Evolutionary conservation across 1,140 invertebrate genomes (phyloP), one percentile per base, ranked within the genome.

Genomic region (Apis dorsata): DNA sequence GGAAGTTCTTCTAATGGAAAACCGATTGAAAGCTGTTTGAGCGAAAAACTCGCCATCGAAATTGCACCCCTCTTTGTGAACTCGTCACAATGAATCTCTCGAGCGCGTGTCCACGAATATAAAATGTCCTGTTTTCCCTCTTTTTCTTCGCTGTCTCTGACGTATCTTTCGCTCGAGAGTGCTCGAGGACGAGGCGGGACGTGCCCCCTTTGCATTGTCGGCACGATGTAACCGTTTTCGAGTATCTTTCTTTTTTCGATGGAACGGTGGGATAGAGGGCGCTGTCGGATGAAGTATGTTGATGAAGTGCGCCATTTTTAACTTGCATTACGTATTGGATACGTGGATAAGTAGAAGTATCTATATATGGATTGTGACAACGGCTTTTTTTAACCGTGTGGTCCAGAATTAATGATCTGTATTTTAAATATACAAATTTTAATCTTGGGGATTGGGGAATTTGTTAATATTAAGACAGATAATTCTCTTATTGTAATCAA

Each of bases 1-100:
- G 34, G 34, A 44, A 34, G 65, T 76, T 21, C 19, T 17, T 10
- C 90, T 91, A 92, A 91, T 91, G 86, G 86, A 88, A 79, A 90
- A 91, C 86, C 92, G 92, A 92, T 93, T 92, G 91, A 92, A 91
- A 93, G 91, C 91, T 91, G 84, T 88, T 89, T 89, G 83, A 82
- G 90, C 90, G 84, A 87, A 78, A 44, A 87, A 83, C 79, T 53
- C 55, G 69, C 34, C 59, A 44, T 53, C 60, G 71, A 83, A 87
- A 87, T 84, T 86, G 73, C 77, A 15, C 70, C 81, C 76, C 78
- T 44, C 60, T 75, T 81, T 79, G 75, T 70, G 53, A 21, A 53
- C 66, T 17, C 73, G 70, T 86, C 85, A 81, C 86, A 86, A 87
- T 87, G 70, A 78, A 49, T 53, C 75, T 63, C 75, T 24, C 69